Evolutionary conservation across 2,888 invertebrate genomes (phyloP), one percentile per base, ranked within the genome.

Genomic region (Caenorhabditis panamensis): DNA sequence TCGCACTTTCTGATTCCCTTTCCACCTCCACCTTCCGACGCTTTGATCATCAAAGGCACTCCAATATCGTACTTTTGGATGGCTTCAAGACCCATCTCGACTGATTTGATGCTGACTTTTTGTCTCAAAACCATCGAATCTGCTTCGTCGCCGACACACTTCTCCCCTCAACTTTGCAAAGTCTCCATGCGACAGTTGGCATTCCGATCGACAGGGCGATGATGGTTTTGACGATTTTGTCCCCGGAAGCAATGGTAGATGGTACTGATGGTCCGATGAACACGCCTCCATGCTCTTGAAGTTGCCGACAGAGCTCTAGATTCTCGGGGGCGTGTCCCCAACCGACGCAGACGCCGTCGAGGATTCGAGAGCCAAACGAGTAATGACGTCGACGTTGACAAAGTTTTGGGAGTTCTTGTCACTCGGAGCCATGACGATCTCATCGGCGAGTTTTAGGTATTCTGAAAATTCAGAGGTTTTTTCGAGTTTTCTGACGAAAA

Each of bases 311-410:
- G n/a, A 99, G 93, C 92, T 97, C 96, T 0, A 98, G 98, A 92
- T 99, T 97, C 92, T 99, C 99, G 0, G 97, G 97, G 0, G 98
- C 99, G 93, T 99, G 98, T n/a, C 98, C 98, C 98, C 98, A 99
- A 18, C 98, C 98, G 9, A 98, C 97, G 97, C 97, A 99, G 0
- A 98, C 97, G 24, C 96, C 98, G 95, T 89, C 87, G 9, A 20
- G 18, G 71, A 59, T 24, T 79, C 53, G 2, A 75, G n/a, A 0
- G 98, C 97, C 87, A 97, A 96, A 90, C 97, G 97, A 9, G 98
- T 94, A 88, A 99, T 98, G 24, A 98, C 94, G 91, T 99, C 97
- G 0, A 97, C 97, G 91, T 99, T 99, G 76, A 98, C 99, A 91
- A 98, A 99, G 91, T 99, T 99, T 91, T 98, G 97, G 92, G 98